A percentile compares a stretch with the other conserved stretches of the same genome.
Evolutionary conservation across 2,113 vertebrate species (phyloP).

Genomic region (Lepus europaeus): DNA sequence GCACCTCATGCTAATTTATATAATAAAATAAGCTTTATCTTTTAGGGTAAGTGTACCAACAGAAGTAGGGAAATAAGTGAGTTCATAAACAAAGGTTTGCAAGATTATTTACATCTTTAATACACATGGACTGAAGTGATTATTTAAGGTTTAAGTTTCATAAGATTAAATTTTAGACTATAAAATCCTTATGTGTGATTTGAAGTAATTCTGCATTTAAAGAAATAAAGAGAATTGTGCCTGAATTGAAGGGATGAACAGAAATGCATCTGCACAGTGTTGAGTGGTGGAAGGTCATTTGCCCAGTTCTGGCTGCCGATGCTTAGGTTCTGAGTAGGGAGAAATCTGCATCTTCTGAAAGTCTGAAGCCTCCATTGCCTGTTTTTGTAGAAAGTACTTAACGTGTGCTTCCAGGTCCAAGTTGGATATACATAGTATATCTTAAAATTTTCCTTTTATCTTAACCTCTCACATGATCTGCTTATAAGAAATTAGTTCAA

Average conservation of each 20-base stretch:
- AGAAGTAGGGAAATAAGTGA: slow-evolving; percentile 51
- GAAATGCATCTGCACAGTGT: neutral
- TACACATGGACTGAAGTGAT: neutral
- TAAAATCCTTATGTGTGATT: slow-evolving; percentile 47
- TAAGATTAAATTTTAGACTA: slow-evolving; percentile 18
- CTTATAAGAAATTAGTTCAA: slow-evolving; percentile 30
- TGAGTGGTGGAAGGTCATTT: slow-evolving; percentile 4
- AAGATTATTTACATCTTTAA: slow-evolving; percentile 30
- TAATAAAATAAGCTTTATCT: slow-evolving; percentile 56
- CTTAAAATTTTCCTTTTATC: neutral
- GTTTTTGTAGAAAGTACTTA: neutral
- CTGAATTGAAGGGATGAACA: neutral
- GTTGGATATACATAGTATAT: neutral
- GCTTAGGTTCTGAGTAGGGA: slow-evolving; percentile 1
- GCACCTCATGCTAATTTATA: slow-evolving; percentile 14
- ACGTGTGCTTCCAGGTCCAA: neutral
- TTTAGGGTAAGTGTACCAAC: slow-evolving; percentile 34
- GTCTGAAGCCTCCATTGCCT: neutral
- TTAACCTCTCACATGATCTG: neutral
- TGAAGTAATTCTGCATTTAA: slow-evolving; percentile 43
- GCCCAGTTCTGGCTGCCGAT: neutral
- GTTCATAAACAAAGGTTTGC: slow-evolving; percentile 47
- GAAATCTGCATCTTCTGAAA: neutral
- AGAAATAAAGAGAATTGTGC: neutral
- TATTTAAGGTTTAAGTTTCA: slow-evolving; percentile 20